Conservation (phyloP, 2,888 invertebrate species). For the Parnassius glacialis region DNA sequence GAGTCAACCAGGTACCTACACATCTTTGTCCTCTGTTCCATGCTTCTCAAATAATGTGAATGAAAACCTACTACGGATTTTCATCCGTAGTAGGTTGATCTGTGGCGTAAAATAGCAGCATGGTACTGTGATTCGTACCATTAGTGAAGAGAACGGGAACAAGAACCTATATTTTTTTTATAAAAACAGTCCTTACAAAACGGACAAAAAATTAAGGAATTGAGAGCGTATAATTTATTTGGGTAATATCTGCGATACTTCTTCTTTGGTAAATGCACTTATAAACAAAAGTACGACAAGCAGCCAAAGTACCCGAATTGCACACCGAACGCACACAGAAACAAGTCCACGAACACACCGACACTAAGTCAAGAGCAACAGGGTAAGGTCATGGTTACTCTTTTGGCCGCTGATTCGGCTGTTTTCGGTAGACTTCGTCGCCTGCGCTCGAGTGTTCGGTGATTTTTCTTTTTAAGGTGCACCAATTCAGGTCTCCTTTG, state of each 20-base stretch:
- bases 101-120: no score
- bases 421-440: conserved; percentile 55
- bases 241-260: conserved; percentile 4
- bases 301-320: conserved; percentile 65
- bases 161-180: no score
- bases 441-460: conserved; percentile 46
- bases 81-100: no score
- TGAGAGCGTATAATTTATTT: no score
- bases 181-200: no score
- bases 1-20: no score
- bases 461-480: conserved; percentile 41
- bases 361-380: conserved; percentile 56
- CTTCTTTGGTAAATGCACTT: conserved; percentile 29
- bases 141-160: no score
- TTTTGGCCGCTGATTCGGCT: conserved; percentile 55
- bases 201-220: no score
- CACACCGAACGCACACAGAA: conserved; percentile 46
- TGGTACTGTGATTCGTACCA: no score
- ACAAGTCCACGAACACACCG: conserved; percentile 26
- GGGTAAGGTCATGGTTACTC: conserved; percentile 71
- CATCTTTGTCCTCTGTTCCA: no score
- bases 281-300: conserved; percentile 36
- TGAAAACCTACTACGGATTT: no score
- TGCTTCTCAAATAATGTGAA: no score
- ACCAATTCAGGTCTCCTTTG: conserved; percentile 31